Conservation (phyloP, 2,888 invertebrate genomes). For the Scotopteryx bipunctaria region DNA sequence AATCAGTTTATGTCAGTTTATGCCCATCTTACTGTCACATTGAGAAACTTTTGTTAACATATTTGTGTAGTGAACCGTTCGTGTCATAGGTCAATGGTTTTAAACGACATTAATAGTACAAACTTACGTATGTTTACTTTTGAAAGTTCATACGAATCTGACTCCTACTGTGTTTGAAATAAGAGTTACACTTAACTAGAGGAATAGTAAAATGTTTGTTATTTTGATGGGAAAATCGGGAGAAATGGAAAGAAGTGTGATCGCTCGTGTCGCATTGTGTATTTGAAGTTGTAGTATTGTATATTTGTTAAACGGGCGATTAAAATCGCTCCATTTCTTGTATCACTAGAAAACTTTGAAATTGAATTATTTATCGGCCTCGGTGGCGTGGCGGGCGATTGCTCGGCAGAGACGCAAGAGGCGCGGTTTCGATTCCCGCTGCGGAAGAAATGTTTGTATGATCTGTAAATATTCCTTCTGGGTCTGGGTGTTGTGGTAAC, state of each 20-base stretch:
- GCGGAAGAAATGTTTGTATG: too few relatives aligned
- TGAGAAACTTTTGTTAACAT: slow-evolving; percentile 54
- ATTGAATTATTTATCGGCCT: too few relatives aligned
- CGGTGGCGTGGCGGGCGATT: too few relatives aligned
- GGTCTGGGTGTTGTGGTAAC: too few relatives aligned
- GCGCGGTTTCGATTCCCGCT: too few relatives aligned
- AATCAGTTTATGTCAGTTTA: slow-evolving; percentile 59
- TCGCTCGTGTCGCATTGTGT: slow-evolving; percentile 47
- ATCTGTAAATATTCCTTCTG: too few relatives aligned
- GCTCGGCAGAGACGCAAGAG: too few relatives aligned
- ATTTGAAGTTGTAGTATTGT: slow-evolving; percentile 36
- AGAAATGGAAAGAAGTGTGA: slow-evolving; percentile 46
- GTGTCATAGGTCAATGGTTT: slow-evolving; percentile 54
- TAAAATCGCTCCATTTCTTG: not conserved
- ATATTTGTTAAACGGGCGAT: not conserved
- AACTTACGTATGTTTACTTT: slow-evolving; percentile 20
- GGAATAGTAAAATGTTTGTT: slow-evolving; percentile 21
- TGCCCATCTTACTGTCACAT: slow-evolving; percentile 49
- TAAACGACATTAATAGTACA: slow-evolving; percentile 51
- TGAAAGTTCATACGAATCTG: slow-evolving; percentile 12
- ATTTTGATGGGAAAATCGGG: slow-evolving; percentile 46
- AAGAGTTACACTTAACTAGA: not conserved
- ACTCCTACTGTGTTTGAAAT: slow-evolving; percentile 3
- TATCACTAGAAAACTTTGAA: not conserved
- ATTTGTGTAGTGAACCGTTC: slow-evolving; percentile 48